Base-by-base conservation (phyloP, 2,888 invertebrate genomes). In the Barypeithes pellucidus region DNA sequence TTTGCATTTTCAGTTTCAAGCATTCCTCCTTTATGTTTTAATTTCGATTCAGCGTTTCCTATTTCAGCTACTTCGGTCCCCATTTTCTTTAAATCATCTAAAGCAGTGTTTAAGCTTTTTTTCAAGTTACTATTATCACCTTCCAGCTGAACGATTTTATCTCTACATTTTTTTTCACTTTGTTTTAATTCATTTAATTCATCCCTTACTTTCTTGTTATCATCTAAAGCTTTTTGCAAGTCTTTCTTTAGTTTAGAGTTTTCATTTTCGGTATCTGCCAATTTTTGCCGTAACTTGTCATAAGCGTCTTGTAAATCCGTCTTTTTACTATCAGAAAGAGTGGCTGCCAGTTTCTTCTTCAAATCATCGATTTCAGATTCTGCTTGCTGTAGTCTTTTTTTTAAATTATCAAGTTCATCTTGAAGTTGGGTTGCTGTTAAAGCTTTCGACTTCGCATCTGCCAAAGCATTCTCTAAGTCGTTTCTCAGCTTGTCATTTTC, bases 191-290 rank as follows among this genome's bases (percentile, higher is more conserved):
- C 54, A 67, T 36, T 39, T 22, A 77, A 18, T 18, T 74, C 74
- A 29, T 71, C 70, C 16, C 36, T 66, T 5, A 8, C 1, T 43
- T 69, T 74, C 16, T 75, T 77, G 8, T n/a, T 12, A 36, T 76
- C 71, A 39, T 76, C 73, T 14, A 75, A 16, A 4, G 74, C 77
- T 29, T 65, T 43, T 3, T 78, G 73, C 5, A 77, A 39, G 14
- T 75, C 73, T n/a, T 71, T 76, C 36, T 78, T 77, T 4, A 77
- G 41, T 63, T 77, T 78, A 0, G 65, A 54, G 50, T 77, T 78
- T 54, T 79, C 78, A 16, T 69, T 75, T 74, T 79, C 77, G 2
- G 76, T 41, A 7, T 71, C 66, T 8, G 68, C 76, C 12, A 76
- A 36, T 57, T 67, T 61, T 36, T 77, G 76, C 52, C 75, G 61